Conservation (phyloP, 2,113 vertebrate species). For the Bos taurus region ARS-UCD2.0 NC_037349.1:29500001-29500500, state of each 20-base stretch:
- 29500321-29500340: neutral
- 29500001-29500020: neutral
- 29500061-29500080: neutral
- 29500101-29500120: neutral
- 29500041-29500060: neutral
- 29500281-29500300: neutral
- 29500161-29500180: neutral
- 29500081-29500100: neutral
- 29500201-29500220: neutral
- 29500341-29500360: neutral
- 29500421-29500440: neutral
- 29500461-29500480: neutral
- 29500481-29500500: neutral
- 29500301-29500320: neutral
- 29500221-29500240: neutral
- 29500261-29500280: neutral
- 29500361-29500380: neutral
- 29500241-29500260: neutral
- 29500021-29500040: neutral
- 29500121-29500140: neutral
- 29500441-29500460: neutral
- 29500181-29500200: conserved; percentile 33
- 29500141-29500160: neutral
- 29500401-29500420: neutral
- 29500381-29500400: neutral